Conservation (phyloP, 2,113 vertebrate species). For the Barnardius zonarius region DNA sequence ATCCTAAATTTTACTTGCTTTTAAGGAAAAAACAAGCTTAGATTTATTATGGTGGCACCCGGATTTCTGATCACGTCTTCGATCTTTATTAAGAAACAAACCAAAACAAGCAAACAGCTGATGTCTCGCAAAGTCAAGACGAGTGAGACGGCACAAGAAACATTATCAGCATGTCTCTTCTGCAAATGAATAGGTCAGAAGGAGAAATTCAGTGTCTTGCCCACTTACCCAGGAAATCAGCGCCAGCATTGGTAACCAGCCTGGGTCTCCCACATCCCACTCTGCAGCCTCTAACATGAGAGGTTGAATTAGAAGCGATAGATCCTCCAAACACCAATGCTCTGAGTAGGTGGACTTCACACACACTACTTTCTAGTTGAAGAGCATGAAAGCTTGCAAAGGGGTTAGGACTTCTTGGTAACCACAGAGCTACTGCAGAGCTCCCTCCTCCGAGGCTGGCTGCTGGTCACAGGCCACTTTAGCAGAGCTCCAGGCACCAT, state of each 20-base stretch:
- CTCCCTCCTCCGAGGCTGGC: not conserved
- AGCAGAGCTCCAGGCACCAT: not conserved
- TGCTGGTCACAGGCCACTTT: not conserved
- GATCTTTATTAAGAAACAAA: not conserved
- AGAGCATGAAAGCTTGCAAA: fast-evolving
- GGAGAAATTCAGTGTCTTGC: not conserved
- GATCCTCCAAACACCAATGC: not conserved
- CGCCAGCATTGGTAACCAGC: not conserved
- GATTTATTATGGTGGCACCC: not conserved
- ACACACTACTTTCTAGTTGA: not conserved
- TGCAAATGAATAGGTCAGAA: not conserved
- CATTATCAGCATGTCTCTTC: fast-evolving
- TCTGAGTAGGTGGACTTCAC: not conserved
- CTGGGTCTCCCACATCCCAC: not conserved
- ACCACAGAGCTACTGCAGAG: not conserved
- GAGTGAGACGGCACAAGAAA: not conserved
- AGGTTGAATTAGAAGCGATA: not conserved
- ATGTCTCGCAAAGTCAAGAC: not conserved
- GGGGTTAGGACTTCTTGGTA: not conserved
- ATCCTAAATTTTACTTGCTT: not conserved
- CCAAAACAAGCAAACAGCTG: not conserved
- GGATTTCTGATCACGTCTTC: fast-evolving
- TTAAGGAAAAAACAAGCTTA: not conserved
- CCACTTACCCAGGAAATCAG: not conserved
- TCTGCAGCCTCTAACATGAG: not conserved